A percentile compares a stretch with the other conserved stretches of the same genome.
Conservation (phyloP, 2,888 invertebrate species). For the Meloe dianella region DNA sequence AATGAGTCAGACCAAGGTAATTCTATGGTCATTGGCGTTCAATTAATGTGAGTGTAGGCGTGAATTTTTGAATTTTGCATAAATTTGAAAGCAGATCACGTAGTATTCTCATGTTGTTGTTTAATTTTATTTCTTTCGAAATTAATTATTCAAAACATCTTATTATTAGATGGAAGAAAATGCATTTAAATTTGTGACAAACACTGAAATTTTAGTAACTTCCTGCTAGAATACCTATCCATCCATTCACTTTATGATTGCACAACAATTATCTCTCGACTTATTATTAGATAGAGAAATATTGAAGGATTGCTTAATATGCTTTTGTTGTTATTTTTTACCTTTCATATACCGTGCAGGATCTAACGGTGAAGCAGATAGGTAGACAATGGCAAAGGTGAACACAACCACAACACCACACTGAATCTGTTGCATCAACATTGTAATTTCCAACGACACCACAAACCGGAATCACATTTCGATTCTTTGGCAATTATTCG, state of each 20-base stretch:
- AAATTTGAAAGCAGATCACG: no score
- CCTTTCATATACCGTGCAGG: constrained; percentile 47
- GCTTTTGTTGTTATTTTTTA: constrained; percentile 26
- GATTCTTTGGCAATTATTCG: constrained; percentile 40
- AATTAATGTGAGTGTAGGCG: no score
- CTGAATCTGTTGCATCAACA: constrained; percentile 45
- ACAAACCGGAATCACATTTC: constrained; percentile 40
- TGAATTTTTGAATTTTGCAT: no score
- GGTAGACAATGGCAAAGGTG: constrained; percentile 44
- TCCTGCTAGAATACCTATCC: background rate
- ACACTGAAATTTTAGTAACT: background rate
- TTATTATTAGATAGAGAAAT: background rate
- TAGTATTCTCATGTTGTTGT: no score
- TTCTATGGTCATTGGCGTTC: no score
- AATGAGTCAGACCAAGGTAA: no score
- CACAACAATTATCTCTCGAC: background rate
- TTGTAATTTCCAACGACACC: constrained; percentile 45
- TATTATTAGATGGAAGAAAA: no score
- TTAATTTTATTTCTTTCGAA: background rate
- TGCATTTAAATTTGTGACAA: no score
- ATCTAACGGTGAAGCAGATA: constrained; percentile 50
- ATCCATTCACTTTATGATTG: background rate
- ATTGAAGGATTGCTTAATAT: background rate
- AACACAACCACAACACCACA: constrained; percentile 48
- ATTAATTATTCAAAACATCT: no score